Base-by-base conservation (phyloP, 2,888 invertebrate genomes). In the Stegana nigrithorax region DNA sequence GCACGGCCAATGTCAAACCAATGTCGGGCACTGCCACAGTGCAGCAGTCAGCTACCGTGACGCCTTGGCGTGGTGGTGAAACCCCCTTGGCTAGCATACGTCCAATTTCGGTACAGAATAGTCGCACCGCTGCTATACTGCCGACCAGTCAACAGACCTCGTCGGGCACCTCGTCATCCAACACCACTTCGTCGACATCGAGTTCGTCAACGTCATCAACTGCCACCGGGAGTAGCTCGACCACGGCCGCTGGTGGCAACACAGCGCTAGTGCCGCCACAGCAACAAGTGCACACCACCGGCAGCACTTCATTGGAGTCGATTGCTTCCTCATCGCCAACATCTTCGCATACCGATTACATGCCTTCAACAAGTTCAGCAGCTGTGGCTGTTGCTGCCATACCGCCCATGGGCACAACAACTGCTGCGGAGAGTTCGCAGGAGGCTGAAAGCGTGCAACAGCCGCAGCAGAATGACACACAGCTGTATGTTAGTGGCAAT, bases 1-100 rank as follows among this genome's bases (percentile, higher is more conserved):
- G 92, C 0, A 97, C 96, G 0, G 97, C 97, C 4, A 97, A 97
- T 82, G 97, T 97, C 45, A 95, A 95, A 84, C 97, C 97, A 0
- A 95, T 97, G 92, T 93, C 96, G 2, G 94, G 94, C 73, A 88
- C 86, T 0, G 81, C 84, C 57, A 82, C 82, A 0, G 81, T 81
- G 0, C 86, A 86, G 57, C 86, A 86, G 67, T 86, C 86, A 2
- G 86, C 86, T 0, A 85, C 89, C 4, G 89, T 90, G 42, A 88
- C 88, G n/a, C 89, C 90, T 21, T 90, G 92, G 84, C 89, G 93
- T 66, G 91, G 91, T 2, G 90, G 92, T 4, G 93, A 94, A 82
- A 94, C 96, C 0, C 96, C 93, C 0, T 88, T 96, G 67, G 97
- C 97, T 19, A 96, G 96, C 73, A 97, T 97, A 76, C 89, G 96